phyloP scores from a whole-genome alignment of 2,797 vertebrate species.

The Echeneis naucrates region DNA sequence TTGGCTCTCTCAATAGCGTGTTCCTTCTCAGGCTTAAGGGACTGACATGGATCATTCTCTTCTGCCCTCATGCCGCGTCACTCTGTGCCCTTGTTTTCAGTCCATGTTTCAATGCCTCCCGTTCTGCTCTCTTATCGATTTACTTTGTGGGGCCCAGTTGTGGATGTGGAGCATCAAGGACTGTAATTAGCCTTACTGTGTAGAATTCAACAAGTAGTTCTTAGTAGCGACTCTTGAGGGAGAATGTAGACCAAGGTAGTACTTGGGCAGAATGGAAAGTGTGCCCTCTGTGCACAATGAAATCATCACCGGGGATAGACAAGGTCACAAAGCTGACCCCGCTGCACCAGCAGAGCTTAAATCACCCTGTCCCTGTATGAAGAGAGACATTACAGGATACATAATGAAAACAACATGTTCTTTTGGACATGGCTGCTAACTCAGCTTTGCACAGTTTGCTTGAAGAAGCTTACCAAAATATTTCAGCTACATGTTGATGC shows the following conservation, averaged over 20 bases:
- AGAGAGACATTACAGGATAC: slow-evolving; percentile 62
- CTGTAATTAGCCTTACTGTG: slow-evolving; percentile 56
- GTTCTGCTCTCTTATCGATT: slow-evolving; percentile 61
- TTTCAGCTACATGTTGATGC: slow-evolving; percentile 21
- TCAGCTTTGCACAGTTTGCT: slow-evolving; percentile 24
- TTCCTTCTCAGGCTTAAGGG: slow-evolving; percentile 43
- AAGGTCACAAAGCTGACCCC: slow-evolving; percentile 65
- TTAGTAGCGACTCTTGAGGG: slow-evolving; percentile 65
- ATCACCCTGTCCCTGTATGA: slow-evolving; percentile 66
- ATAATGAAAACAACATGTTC: slow-evolving; percentile 72
- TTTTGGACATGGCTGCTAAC: slow-evolving; percentile 32
- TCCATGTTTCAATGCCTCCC: slow-evolving; percentile 54
- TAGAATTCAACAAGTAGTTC: slow-evolving; percentile 59
- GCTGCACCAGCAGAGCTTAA: slow-evolving; percentile 72
- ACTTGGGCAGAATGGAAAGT: slow-evolving; percentile 62
- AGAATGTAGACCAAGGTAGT: slow-evolving; percentile 39
- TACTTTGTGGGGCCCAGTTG: slow-evolving; percentile 54
- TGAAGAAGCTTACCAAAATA: slow-evolving; percentile 28
- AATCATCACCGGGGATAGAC: slow-evolving; percentile 67
- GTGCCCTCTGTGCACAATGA: slow-evolving; percentile 61
- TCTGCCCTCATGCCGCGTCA: slow-evolving; percentile 42
- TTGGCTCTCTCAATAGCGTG: slow-evolving; percentile 10
- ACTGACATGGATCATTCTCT: slow-evolving; percentile 49
- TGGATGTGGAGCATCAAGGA: slow-evolving; percentile 45
- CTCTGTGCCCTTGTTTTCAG: slow-evolving; percentile 52